Evolutionary conservation across 2,113 vertebrate species (phyloP), one percentile per base, ranked within the genome.

Genomic region (Platanista minor): DNA sequence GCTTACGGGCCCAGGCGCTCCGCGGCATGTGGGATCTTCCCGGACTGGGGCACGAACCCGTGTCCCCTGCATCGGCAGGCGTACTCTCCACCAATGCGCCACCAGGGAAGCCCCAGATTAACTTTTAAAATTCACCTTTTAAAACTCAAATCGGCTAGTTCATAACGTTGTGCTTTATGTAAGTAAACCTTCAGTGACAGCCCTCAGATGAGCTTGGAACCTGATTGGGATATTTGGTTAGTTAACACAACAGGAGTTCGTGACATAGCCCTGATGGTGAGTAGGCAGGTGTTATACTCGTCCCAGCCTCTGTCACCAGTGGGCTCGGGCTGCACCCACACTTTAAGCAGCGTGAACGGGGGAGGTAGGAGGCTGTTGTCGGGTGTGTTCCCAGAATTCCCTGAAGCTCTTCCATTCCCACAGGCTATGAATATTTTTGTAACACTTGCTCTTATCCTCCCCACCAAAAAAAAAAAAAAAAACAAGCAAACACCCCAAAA

Each of bases 91-190:
- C n/a, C n/a, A n/a, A n/a, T n/a, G n/a, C n/a, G n/a, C n/a, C n/a
- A n/a, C n/a, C n/a, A n/a, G n/a, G n/a, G n/a, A n/a, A n/a, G n/a
- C n/a, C n/a, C n/a, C 46, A 61, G 52, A 49, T n/a, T 39, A 14
- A 49, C 46, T 49, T 49, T 49, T 93, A 33, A 91, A 95, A 95
- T 84, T 41, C n/a, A 89, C 36, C 66, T 78, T 96, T 90, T 43
- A 49, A 91, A 94, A 27, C 46, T 71, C 52, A 67, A 43, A 83
- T 54, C 78, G 67, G 11, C 61, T 95, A 61, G n/a, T 78, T 90
- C 41, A n/a, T 62, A 39, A 91, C 75, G 7, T 49, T n/a, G 3
- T 64, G 57, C 69, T 96, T 91, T 82, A 64, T 71, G 31, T 77
- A 31, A 67, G 41, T 27, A 57, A 81, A 85, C 64, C 36, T 52